These are phyloP conservation scores for Philereme vetulata DNA, from an alignment of 2,888 invertebrate genomes.

Conservation along the genomic window DNA sequence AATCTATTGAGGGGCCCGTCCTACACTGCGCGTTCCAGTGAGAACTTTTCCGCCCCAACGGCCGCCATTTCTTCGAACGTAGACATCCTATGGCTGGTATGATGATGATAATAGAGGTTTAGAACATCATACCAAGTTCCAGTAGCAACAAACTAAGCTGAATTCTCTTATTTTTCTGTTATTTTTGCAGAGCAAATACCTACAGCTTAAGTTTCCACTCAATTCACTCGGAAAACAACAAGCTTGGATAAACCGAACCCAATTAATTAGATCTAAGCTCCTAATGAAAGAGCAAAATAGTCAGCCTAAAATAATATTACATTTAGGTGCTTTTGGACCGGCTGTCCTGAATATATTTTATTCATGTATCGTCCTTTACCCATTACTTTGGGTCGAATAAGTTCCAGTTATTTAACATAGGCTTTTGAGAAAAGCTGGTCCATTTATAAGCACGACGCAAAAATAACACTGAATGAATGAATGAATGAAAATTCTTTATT, in stretches of 20 bases:
- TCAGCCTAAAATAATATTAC: slow-evolving; percentile 44
- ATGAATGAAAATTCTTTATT: no score
- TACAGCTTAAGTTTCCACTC: slow-evolving; percentile 6
- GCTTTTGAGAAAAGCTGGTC: slow-evolving; percentile 1
- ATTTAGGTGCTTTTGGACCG: slow-evolving; percentile 18
- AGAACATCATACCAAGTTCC: no score
- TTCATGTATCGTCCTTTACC: slow-evolving; percentile 33
- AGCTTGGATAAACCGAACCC: slow-evolving; percentile 27
- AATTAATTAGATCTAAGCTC: slow-evolving; percentile 40
- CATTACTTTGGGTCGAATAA: slow-evolving; percentile 26
- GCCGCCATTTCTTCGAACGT: no score
- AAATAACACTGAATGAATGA: no score
- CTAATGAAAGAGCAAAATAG: slow-evolving; percentile 41
- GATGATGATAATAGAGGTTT: no score
- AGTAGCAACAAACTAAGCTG: no score
- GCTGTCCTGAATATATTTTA: slow-evolving; percentile 36
- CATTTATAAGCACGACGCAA: neutral
- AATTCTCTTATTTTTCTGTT: no score
- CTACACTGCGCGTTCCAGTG: no score
- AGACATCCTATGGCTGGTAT: no score
- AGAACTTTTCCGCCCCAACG: no score
- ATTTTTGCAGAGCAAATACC: no score
- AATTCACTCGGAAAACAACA: slow-evolving; percentile 21
- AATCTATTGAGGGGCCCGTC: no score
- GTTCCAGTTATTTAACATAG: slow-evolving; percentile 8